These are phyloP conservation scores for Tenrec ecaudatus DNA, from an alignment of 2,113 vertebrate species.

Conservation along the genomic window DNA sequence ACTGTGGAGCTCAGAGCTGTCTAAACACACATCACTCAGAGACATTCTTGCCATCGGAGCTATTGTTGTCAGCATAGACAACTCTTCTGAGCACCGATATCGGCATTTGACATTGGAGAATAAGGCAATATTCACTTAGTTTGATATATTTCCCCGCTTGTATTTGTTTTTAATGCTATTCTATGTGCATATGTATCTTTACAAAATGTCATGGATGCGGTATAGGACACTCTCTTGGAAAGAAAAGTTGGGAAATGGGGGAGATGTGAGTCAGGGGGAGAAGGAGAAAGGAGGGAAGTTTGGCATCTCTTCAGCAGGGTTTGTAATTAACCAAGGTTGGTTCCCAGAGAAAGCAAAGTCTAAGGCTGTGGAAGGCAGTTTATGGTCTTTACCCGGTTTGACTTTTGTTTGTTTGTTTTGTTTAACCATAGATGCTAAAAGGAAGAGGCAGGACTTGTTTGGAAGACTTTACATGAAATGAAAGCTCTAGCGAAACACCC, in stretches of 20 bases:
- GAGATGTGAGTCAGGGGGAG: not conserved
- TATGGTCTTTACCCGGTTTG: not conserved
- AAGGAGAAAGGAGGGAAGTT: not conserved
- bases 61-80: rapidly evolving
- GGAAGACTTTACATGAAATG: rapidly evolving
- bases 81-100: not conserved
- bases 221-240: not conserved
- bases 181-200: not conserved
- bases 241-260: not conserved
- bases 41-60: not conserved
- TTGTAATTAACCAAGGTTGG: not conserved
- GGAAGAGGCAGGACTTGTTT: not conserved
- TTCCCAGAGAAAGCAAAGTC: not conserved
- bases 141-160: not conserved
- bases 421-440: not conserved
- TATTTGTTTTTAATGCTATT: not conserved
- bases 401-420: not conserved
- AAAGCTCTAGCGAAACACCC: not conserved
- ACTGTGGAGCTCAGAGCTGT: slow-evolving; percentile 11
- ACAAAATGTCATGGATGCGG: not conserved
- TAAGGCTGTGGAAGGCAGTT: not conserved
- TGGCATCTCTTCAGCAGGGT: not conserved
- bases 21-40: not conserved
- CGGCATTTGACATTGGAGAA: slow-evolving; percentile 12
- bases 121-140: not conserved